Percentiles rank a stretch among this genome's conserved stretches.
Evolutionary conservation across 2,113 vertebrate genomes (phyloP).

Genomic region (Thomomys bottae): DNA sequence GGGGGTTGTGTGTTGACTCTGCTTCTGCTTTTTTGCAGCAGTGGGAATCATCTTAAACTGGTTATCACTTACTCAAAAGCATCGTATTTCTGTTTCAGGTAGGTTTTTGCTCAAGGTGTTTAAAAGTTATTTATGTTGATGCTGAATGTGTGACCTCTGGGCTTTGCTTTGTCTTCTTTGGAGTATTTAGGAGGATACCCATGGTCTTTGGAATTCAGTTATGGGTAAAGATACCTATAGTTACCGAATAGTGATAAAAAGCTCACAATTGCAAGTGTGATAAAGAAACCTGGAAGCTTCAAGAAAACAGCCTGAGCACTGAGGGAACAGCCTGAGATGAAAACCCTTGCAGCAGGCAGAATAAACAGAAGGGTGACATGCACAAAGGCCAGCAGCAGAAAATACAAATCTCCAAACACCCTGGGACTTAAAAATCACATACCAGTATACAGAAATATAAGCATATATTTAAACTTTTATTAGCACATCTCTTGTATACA

Average conservation of each 20-base stretch:
- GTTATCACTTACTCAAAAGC: neutral
- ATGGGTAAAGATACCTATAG: neutral
- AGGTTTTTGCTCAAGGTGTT: neutral
- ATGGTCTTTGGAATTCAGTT: neutral
- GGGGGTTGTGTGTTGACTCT: neutral
- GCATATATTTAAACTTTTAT: neutral
- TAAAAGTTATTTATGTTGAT: neutral
- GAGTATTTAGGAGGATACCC: neutral
- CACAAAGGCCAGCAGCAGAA: neutral
- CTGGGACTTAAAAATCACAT: too few relatives aligned
- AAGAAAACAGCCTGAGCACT: neutral
- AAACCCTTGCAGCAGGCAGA: neutral
- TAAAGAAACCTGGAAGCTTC: neutral
- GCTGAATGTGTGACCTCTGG: neutral
- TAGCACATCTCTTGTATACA: neutral
- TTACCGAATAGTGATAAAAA: neutral
- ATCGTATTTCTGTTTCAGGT: neutral
- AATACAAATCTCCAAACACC: too few relatives aligned
- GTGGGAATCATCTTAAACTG: neutral
- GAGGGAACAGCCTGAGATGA: neutral
- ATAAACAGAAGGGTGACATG: neutral
- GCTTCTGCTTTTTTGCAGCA: neutral
- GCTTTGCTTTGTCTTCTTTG: neutral
- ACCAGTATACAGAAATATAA: too few relatives aligned
- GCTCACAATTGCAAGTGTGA: neutral